Evolutionary conservation across 2,113 vertebrate species (phyloP).

Genomic region (Globicephala melas): DNA sequence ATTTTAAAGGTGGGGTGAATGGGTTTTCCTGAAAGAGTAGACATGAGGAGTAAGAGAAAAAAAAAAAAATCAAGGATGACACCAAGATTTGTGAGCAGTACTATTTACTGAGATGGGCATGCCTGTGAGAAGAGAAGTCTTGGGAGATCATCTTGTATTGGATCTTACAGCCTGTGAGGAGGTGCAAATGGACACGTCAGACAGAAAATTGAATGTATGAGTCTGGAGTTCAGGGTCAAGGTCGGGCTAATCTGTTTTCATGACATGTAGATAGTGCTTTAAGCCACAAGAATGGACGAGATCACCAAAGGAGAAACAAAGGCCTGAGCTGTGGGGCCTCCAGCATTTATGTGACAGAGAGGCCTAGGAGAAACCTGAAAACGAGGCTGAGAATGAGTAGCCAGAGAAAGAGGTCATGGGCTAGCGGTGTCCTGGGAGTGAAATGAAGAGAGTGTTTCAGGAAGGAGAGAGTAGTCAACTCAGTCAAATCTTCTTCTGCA

Average conservation of each 20-base stretch:
- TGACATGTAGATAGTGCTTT: neutral
- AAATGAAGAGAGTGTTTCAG: neutral
- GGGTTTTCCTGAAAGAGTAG: neutral
- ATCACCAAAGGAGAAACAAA: neutral
- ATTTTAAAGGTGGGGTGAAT: neutral
- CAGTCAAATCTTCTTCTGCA: neutral
- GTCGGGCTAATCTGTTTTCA: neutral
- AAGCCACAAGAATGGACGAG: neutral
- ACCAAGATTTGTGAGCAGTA: neutral
- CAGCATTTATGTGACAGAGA: neutral
- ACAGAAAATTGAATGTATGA: neutral
- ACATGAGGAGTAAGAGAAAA: neutral
- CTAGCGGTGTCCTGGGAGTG: neutral
- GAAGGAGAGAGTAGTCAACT: neutral
- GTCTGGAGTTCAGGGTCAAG: neutral
- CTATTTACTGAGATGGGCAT: neutral
- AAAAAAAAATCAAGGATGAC: neutral
- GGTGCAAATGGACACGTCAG: neutral
- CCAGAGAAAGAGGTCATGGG: neutral
- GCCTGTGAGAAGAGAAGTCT: neutral
- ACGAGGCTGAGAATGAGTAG: neutral
- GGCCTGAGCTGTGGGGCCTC: neutral
- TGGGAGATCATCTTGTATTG: neutral
- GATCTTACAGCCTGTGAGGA: neutral
- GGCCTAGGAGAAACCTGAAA: neutral